Evolutionary conservation across 2,113 vertebrate species (phyloP).

Genomic region (Pelodiscus sinensis): DNA sequence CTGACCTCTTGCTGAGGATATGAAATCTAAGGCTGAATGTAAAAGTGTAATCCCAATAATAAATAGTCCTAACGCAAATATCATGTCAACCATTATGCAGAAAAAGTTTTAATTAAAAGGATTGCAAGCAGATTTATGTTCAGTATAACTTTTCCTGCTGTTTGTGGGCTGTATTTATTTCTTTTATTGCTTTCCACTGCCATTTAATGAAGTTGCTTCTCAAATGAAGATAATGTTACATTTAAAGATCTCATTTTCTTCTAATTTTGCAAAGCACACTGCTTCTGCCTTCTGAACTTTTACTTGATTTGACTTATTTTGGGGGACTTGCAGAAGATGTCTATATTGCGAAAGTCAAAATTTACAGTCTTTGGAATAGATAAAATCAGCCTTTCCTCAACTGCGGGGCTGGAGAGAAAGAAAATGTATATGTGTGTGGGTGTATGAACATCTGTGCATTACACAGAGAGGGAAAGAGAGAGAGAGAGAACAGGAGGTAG

Average conservation of each 20-base stretch:
- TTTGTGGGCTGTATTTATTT: constrained; percentile 67
- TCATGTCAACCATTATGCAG: constrained; percentile 29
- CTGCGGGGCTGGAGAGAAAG: constrained; percentile 45
- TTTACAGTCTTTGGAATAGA: neutral
- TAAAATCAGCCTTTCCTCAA: constrained; percentile 45
- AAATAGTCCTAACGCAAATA: constrained; percentile 20
- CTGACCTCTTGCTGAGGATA: constrained; percentile 3
- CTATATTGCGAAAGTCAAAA: constrained; percentile 30
- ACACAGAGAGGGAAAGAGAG: constrained; percentile 13
- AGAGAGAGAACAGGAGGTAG: neutral
- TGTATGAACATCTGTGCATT: no score
- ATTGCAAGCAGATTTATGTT: constrained; percentile 69
- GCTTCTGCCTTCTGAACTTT: constrained; percentile 52
- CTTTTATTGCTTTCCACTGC: constrained; percentile 56
- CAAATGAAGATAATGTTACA: constrained; percentile 6
- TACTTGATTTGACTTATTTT: constrained; percentile 47
- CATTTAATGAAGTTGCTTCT: constrained; percentile 17
- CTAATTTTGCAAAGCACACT: constrained; percentile 28
- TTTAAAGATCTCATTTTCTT: constrained; percentile 50
- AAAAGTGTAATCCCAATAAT: constrained; percentile 37
- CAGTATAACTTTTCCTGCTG: constrained; percentile 51
- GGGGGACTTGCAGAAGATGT: constrained; percentile 37
- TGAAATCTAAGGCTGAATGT: constrained; percentile 20
- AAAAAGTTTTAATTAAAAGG: constrained; percentile 69
- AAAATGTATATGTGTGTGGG: constrained; percentile 1